phyloP scores from a whole-genome alignment of 2,797 vertebrate genomes.

The Tapirus indicus region DNA sequence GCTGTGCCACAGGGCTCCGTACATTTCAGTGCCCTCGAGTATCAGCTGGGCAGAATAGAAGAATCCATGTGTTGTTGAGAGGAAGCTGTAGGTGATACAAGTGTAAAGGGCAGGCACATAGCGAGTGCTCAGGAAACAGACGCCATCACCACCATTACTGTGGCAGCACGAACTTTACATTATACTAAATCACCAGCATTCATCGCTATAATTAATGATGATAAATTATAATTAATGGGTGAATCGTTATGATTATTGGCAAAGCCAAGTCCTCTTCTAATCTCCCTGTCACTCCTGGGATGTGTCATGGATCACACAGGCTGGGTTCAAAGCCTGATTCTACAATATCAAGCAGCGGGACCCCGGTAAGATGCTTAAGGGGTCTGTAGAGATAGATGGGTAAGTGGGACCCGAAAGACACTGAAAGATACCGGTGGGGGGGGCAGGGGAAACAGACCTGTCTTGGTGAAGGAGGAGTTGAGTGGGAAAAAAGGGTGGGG shows the following conservation, averaged over 20 bases:
- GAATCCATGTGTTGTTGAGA: fast-evolving
- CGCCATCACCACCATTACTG: not conserved
- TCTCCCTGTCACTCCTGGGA: not conserved
- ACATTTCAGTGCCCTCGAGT: fast-evolving
- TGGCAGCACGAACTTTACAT: not conserved
- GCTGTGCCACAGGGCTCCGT: not conserved
- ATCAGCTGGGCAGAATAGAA: not conserved
- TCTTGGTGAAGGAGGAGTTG: too few relatives aligned
- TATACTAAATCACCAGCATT: not conserved
- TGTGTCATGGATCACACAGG: not conserved
- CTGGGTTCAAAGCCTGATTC: not conserved
- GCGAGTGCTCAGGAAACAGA: not conserved
- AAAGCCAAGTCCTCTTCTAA: not conserved
- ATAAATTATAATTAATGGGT: not conserved
- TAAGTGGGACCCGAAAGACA: too few relatives aligned
- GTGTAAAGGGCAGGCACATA: fast-evolving
- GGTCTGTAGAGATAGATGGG: not conserved
- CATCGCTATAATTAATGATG: not conserved
- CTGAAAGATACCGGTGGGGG: too few relatives aligned
- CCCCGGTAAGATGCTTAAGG: not conserved
- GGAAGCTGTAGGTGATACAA: fast-evolving
- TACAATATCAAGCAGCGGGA: not conserved
- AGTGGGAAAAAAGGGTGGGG: not conserved
- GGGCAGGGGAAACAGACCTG: fast-evolving
- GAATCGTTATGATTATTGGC: not conserved